phyloP scores from a whole-genome alignment of 2,888 invertebrate genomes.

The Parnassius mnemosyne region DNA sequence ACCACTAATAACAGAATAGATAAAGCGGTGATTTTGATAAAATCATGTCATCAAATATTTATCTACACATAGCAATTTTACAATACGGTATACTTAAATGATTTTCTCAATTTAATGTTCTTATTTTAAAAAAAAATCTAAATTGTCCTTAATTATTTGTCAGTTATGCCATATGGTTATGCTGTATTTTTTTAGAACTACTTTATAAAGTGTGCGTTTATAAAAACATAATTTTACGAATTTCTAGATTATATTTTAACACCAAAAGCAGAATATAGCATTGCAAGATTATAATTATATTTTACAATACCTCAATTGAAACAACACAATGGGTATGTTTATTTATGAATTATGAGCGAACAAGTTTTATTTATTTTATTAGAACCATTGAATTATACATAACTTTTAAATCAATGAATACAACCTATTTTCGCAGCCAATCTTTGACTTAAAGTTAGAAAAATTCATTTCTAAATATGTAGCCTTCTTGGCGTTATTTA shows the following conservation, averaged over 20 bases:
- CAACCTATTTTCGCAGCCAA: too few species aligned
- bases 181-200: constrained; percentile 2
- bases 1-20: too few species aligned
- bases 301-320: background rate
- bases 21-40: too few species aligned
- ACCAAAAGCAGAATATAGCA: constrained; percentile 68
- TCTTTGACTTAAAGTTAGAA: too few species aligned
- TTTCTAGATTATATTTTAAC: constrained; percentile 42
- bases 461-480: too few species aligned
- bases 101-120: too few species aligned
- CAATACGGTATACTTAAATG: too few species aligned
- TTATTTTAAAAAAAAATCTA: background rate
- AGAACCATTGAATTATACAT: background rate
- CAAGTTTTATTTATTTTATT: background rate
- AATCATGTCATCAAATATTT: too few species aligned
- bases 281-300: constrained; percentile 9
- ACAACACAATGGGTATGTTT: too few species aligned
- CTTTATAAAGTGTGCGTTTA: constrained; percentile 1
- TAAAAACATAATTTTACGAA: constrained; percentile 12
- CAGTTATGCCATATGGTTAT: background rate
- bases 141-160: background rate
- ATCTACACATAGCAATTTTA: too few species aligned
- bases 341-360: too few species aligned
- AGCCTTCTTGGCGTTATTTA: too few species aligned
- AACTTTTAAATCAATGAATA: background rate